Evolutionary conservation across 2,888 invertebrate species (phyloP), one percentile per base, ranked within the genome.

Genomic region (Xiphydria camelus): DNA sequence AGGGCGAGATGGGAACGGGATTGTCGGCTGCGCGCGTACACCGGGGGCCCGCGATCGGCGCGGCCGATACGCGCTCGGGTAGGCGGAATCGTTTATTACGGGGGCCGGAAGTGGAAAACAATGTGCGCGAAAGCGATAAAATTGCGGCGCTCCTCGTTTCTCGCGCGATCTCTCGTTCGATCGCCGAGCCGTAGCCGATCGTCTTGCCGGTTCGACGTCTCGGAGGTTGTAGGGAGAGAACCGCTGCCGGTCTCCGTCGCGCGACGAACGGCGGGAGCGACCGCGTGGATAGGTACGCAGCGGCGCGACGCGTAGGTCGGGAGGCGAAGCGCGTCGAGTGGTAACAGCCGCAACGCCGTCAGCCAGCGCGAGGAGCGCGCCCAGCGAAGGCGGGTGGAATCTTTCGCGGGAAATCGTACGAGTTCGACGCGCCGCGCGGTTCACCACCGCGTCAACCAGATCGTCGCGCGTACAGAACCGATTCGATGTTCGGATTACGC

Each of bases 31-130:
- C 37, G 10, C 37, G 20, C 9, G 37, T 36, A 36, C 31, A 26
- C 25, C 35, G 35, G 34, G 39, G 44, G 45, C 47, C 42, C 36
- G 45, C 43, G 48, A 5, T 6, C 26, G n/a, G 31, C 9, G 29
- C 58, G 48, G 57, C 46, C 47, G 47, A 55, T 41, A 18, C 42
- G 45, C 47, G 51, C 51, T 55, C 49, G 62, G 65, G 66, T 67
- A 65, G 66, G 68, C 71, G 72, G 68, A 70, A 69, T 69, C 62
- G 55, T 63, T 64, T 63, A 57, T 66, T 64, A 65, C 66, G 66
- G n/a, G n/a, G n/a, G 62, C 61, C 70, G 70, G 70, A 70, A 70
- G 68, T 67, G 57, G 57, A 66, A 68, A 70, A 66, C 68, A 68
- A 69, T 69, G 65, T 62, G 57, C 57, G 56, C 50, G 51, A 54